Conservation (phyloP, 2,113 vertebrate genomes). For the Cichladusa arquata region DNA sequence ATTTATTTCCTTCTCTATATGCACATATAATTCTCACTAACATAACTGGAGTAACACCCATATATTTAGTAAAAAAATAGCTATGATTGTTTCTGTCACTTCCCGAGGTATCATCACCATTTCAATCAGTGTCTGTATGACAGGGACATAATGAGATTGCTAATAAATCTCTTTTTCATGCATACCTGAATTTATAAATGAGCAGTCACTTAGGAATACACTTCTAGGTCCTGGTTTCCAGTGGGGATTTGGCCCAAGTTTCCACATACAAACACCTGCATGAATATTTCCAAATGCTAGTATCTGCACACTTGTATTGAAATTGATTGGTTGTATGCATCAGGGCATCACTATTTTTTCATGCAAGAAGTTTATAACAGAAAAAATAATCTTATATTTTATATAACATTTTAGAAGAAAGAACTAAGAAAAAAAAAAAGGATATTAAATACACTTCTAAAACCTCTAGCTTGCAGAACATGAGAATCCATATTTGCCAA, state of each 20-base stretch:
- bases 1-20: slow-evolving; percentile 14
- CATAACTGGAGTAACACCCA: not conserved
- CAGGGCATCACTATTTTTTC: not conserved
- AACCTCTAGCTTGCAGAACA: not conserved
- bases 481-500: not conserved
- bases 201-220: not conserved
- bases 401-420: not conserved
- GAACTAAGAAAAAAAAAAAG: not conserved
- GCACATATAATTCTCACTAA: slow-evolving; percentile 10
- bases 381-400: not conserved
- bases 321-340: not conserved
- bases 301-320: not conserved
- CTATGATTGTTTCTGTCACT: not conserved
- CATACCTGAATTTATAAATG: slow-evolving; percentile 8
- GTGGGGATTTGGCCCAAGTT: not conserved
- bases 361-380: not conserved
- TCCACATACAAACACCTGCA: not conserved
- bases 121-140: not conserved
- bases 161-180: slow-evolving; percentile 10
- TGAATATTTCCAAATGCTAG: not conserved
- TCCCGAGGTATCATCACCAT: not conserved
- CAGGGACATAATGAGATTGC: not conserved
- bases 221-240: not conserved
- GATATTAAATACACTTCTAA: not conserved
- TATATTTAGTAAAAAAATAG: slow-evolving; percentile 20